Percentiles rank a stretch among this genome's conserved stretches.
phyloP scores from a whole-genome alignment of 2,797 vertebrate species.

The Ptychadena robeensis region DNA sequence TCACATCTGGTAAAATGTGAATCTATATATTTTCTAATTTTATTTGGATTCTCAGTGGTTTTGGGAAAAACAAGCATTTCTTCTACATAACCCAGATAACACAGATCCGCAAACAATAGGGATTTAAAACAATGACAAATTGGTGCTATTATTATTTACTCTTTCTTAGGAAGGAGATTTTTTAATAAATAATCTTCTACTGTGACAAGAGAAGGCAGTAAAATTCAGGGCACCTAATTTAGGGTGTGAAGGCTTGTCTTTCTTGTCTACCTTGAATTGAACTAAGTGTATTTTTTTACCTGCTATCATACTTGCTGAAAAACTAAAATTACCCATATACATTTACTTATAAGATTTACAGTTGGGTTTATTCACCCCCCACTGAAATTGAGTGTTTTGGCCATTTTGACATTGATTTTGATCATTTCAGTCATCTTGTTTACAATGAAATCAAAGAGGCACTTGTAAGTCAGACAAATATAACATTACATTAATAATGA shows the following conservation, averaged over 20 bases:
- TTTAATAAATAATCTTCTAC: neutral
- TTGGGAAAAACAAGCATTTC: constrained; percentile 7
- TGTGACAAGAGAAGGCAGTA: neutral
- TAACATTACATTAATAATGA: too few relatives aligned
- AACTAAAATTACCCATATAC: too few relatives aligned
- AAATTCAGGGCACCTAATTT: neutral
- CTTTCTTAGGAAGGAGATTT: neutral
- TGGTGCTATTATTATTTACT: neutral
- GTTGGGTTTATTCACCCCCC: too few relatives aligned
- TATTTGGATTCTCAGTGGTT: constrained; percentile 20
- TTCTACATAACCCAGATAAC: neutral
- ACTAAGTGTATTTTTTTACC: too few relatives aligned
- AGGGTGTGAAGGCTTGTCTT: neutral
- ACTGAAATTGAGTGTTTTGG: too few relatives aligned
- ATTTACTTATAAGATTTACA: too few relatives aligned
- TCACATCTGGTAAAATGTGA: constrained; percentile 43
- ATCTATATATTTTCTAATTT: constrained; percentile 54
- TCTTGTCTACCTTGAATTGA: neutral
- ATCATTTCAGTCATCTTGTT: too few relatives aligned
- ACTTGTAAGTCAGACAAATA: too few relatives aligned
- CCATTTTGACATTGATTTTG: too few relatives aligned
- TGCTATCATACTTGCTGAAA: too few relatives aligned
- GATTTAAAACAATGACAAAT: neutral
- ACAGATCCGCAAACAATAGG: neutral
- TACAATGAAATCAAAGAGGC: too few relatives aligned